Percentiles rank a stretch among this genome's conserved stretches.
Evolutionary conservation across 1,140 invertebrate species (phyloP).

Genomic region (Goniozus legneri): DNA sequence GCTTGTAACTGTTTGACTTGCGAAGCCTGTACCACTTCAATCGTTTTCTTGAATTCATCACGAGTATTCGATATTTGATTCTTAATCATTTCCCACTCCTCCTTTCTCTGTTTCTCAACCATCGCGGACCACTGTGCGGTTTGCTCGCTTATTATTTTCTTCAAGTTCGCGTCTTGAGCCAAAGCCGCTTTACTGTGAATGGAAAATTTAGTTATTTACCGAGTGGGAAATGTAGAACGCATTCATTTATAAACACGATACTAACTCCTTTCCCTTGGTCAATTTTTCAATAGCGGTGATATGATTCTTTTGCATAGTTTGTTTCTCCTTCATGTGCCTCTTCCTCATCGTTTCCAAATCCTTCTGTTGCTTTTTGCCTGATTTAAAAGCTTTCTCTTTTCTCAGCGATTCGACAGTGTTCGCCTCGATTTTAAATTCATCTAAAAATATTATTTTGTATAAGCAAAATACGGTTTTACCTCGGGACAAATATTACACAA

Average conservation of each 20-base stretch:
- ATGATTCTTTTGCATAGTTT: conserved; percentile 88
- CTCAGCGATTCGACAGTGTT: conserved; percentile 87
- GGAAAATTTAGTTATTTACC: neutral
- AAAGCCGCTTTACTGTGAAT: conserved; percentile 73
- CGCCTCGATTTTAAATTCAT: conserved; percentile 73
- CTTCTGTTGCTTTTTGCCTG: conserved; percentile 91
- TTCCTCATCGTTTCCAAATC: conserved; percentile 90
- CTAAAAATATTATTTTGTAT: conserved; percentile 30
- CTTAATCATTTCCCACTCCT: conserved; percentile 86
- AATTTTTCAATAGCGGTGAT: conserved; percentile 89
- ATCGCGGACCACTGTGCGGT: conserved; percentile 92
- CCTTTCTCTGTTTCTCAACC: conserved; percentile 82
- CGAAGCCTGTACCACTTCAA: conserved; percentile 80
- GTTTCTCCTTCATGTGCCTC: conserved; percentile 88
- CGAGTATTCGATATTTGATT: conserved; percentile 79
- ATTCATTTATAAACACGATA: neutral
- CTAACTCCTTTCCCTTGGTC: conserved; percentile 83
- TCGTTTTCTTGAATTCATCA: conserved; percentile 82
- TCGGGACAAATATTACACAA: neutral
- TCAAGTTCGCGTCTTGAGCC: conserved; percentile 71
- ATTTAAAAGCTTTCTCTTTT: conserved; percentile 91
- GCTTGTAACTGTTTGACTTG: conserved; percentile 91
- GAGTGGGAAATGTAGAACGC: neutral
- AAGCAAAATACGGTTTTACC: conserved; percentile 3
- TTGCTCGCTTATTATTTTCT: conserved; percentile 82